Evolutionary conservation across 2,797 vertebrate genomes (phyloP), one percentile per base, ranked within the genome.

Genomic region (Ispidina lecontei): DNA sequence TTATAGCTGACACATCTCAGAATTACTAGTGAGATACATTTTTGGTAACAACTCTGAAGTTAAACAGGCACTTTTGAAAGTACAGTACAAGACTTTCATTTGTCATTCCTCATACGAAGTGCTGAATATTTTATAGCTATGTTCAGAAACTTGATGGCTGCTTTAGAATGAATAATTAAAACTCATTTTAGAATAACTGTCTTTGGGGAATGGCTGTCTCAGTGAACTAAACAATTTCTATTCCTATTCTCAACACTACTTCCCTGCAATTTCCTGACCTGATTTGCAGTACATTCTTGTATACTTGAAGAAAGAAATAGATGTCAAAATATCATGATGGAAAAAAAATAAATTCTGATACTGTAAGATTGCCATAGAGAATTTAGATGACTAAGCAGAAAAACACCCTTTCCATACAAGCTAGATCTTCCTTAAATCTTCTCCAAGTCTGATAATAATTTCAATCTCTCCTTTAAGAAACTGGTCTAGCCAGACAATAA

Each of bases 161-260:
- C 59, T 79, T 93, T 68, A 59, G 56, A 84, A 95, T 95, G 55
- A 96, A 96, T 93, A 93, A 97, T 96, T 96, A 94, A 96, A 96
- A 51, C n/a, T 82, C 19, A 58, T 89, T 95, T 94, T 67, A 94
- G 93, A 95, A 92, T 90, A 95, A 71, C 79, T 69, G 23, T 95
- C 94, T 95, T 69, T 79, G 44, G 75, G 74, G 84, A 96, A 78
- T 89, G 75, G 80, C 80, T 82, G 55, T 83, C 84, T 91, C 62
- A 49, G 41, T 84, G 86, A 89, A 67, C 65, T 76, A 81, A 95
- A 92, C 51, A 83, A 84, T 76, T 80, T 83, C 55, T 63, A 46
- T 77, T 86, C n/a, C 43, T 60, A 43, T 80, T 95, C 69, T 64
- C 18, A 84, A 54, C 20, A 54, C 71, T 88, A 70, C 89, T 91